These are phyloP conservation scores for Gallinago paraguaiae DNA, from an alignment of 2,113 vertebrate genomes.

Conservation along the genomic window DNA sequence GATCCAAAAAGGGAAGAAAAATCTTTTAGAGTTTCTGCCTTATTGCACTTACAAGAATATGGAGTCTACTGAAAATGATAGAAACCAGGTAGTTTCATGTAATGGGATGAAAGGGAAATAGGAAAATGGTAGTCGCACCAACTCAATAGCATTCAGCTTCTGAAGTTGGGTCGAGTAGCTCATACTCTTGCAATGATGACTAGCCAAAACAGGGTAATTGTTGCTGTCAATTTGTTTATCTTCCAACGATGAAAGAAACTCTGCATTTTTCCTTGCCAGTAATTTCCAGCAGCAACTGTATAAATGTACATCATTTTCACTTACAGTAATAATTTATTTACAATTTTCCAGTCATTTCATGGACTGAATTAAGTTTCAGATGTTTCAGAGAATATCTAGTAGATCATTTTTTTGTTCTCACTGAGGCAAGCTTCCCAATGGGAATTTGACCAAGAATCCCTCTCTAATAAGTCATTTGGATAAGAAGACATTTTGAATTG, in stretches of 20 bases:
- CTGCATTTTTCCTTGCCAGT: not conserved
- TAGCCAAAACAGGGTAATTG: not conserved
- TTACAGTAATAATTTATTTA: not conserved
- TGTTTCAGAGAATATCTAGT: not conserved
- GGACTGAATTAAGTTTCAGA: not conserved
- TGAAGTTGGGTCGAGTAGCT: not conserved
- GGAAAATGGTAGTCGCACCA: not conserved
- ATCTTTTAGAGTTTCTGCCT: not conserved
- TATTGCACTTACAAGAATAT: not conserved
- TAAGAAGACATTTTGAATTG: not conserved
- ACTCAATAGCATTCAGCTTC: not conserved
- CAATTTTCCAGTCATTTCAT: not conserved
- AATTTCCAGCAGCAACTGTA: not conserved
- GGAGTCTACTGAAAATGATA: not conserved
- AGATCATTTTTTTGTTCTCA: not conserved
- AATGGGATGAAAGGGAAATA: not conserved
- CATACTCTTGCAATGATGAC: not conserved
- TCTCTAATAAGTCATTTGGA: not conserved
- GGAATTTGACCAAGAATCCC: not conserved
- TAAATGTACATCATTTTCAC: not conserved
- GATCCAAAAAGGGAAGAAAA: not conserved
- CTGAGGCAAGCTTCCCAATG: not conserved
- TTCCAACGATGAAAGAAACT: not conserved
- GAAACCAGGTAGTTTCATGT: not conserved
- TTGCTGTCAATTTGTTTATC: not conserved